phyloP scores from a whole-genome alignment of 2,888 invertebrate species.

The Eilema depressum region DNA sequence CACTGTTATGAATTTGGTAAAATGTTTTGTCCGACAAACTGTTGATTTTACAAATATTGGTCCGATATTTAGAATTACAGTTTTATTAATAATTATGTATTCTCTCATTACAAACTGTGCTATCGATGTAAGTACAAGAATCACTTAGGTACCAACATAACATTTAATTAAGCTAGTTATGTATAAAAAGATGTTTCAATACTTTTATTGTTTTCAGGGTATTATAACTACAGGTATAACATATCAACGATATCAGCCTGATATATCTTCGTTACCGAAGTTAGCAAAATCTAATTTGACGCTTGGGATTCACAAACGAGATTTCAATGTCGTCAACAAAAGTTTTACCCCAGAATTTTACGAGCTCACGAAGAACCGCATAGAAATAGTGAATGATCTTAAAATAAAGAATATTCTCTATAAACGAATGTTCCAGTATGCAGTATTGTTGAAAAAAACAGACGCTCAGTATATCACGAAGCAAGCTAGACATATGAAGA shows the following conservation, averaged over 20 bases:
- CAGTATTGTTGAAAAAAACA: slow-evolving; percentile 81
- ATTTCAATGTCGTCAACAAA: slow-evolving; percentile 69
- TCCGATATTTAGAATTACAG: slow-evolving; percentile 69
- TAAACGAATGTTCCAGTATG: slow-evolving; percentile 76
- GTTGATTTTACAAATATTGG: slow-evolving; percentile 74
- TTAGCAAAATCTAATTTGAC: slow-evolving; percentile 68
- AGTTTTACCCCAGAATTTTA: slow-evolving; percentile 60
- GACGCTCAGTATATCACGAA: slow-evolving; percentile 70
- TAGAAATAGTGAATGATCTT: slow-evolving; percentile 72
- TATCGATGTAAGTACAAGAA: slow-evolving; percentile 79
- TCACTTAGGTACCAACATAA: background rate
- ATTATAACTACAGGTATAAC: slow-evolving; percentile 79
- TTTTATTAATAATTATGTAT: slow-evolving; percentile 72
- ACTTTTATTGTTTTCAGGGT: slow-evolving; percentile 66
- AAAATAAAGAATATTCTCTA: slow-evolving; percentile 72
- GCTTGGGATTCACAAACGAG: slow-evolving; percentile 73
- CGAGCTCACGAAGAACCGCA: slow-evolving; percentile 63
- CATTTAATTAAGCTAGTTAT: background rate
- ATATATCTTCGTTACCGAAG: slow-evolving; percentile 65
- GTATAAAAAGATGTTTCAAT: background rate
- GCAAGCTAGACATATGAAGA: slow-evolving; percentile 64
- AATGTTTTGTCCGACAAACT: slow-evolving; percentile 80
- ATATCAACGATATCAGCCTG: slow-evolving; percentile 71
- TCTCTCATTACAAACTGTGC: slow-evolving; percentile 78
- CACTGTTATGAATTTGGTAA: slow-evolving; percentile 69